These are phyloP conservation scores for Strix occidentalis DNA, from an alignment of 2,797 vertebrate genomes.

Conservation along the genomic window DNA sequence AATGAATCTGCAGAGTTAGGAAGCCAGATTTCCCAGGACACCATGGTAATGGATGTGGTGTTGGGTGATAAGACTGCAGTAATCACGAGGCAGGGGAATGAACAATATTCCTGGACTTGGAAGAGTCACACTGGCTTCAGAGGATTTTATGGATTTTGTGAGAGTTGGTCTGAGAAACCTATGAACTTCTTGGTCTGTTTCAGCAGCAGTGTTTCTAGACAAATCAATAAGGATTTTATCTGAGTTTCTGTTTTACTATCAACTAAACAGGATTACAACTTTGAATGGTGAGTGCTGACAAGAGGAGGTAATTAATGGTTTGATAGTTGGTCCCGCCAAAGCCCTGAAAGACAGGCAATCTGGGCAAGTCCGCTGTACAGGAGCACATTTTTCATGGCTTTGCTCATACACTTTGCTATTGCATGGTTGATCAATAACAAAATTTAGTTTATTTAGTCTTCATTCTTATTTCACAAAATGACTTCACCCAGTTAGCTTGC, in stretches of 20 bases:
- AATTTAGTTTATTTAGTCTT: background rate
- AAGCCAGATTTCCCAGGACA: slow-evolving; percentile 9
- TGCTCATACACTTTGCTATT: background rate
- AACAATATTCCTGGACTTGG: background rate
- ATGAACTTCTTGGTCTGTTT: background rate
- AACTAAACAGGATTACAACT: background rate
- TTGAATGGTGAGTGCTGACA: background rate
- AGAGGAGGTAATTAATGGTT: background rate
- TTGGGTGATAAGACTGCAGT: background rate
- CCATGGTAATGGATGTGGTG: background rate
- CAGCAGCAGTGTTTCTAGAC: background rate
- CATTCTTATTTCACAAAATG: background rate
- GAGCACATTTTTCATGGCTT: background rate
- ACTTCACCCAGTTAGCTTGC: background rate
- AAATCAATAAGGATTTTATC: background rate
- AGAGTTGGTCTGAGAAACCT: background rate
- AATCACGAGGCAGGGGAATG: background rate
- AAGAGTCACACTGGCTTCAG: background rate
- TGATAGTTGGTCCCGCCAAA: background rate
- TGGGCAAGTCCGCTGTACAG: background rate
- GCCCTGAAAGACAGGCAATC: background rate
- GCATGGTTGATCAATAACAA: background rate
- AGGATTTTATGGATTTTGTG: background rate
- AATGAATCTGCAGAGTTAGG: background rate
- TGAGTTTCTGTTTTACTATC: background rate